Evolutionary conservation across 2,888 invertebrate genomes (phyloP).

Genomic region (Papilio gigon): DNA sequence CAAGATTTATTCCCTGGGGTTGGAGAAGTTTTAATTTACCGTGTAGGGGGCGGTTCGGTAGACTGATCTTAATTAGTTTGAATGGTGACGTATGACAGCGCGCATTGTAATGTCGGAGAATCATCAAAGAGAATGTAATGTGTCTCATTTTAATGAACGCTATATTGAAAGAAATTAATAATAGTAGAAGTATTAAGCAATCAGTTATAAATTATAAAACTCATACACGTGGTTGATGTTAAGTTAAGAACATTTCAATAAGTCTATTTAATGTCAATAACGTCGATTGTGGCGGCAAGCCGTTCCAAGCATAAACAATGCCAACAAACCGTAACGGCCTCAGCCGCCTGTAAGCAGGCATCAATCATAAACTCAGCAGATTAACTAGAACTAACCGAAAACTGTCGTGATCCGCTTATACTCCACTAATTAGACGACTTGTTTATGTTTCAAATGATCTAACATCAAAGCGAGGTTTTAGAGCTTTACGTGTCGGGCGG

Average conservation of each 20-base stretch:
- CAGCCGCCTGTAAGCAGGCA: constrained; percentile 48
- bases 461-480: constrained; percentile 63
- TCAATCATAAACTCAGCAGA: constrained; percentile 64
- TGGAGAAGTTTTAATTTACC: constrained; percentile 42
- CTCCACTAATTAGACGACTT: constrained; percentile 70
- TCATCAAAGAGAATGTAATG: constrained; percentile 29
- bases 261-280: not conserved
- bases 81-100: constrained; percentile 30
- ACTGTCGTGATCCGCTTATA: constrained; percentile 64
- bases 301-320: constrained; percentile 7
- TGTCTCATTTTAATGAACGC: not conserved
- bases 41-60: constrained; percentile 39
- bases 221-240: too few relatives aligned
- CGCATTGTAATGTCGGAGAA: not conserved
- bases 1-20: constrained; percentile 56
- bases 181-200: not conserved
- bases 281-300: not conserved
- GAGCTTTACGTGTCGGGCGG: constrained; percentile 46
- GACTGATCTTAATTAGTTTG: constrained; percentile 43
- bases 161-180: not conserved
- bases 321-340: not conserved
- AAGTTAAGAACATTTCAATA: not conserved
- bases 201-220: too few relatives aligned
- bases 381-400: constrained; percentile 61
- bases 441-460: constrained; percentile 70